Evolutionary conservation across 2,888 invertebrate genomes (phyloP), one percentile per base, ranked within the genome.

Genomic region (Trissolcus japonicus): DNA sequence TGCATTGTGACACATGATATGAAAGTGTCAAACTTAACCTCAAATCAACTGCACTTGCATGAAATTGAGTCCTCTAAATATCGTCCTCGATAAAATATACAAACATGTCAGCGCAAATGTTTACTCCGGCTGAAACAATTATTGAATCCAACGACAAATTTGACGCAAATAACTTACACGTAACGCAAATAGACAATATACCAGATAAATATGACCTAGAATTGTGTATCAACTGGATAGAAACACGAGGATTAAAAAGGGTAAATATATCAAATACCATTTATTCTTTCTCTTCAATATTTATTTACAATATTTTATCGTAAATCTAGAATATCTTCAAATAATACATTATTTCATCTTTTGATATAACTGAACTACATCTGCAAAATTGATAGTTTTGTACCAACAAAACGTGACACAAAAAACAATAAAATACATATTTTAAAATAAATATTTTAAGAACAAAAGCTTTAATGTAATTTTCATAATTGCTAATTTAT

Each of bases 151-250:
- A 14, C 48, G 50, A 56, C 21, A 14, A 50, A 43, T 6, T 40
- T 6, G 21, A 66, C 35, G 11, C 13, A 43, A 60, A 60, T 61
- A 68, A 60, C 14, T 17, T 9, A 19, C 0, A 11, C 25, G 46
- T 46, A 53, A 74, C 74, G 16, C 14, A 67, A 16, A 21, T 61
- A 9, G 57, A 74, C 13, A 50, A 67, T 6, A 48, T 80, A 48
- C 65, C 78, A n/a, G 43, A 53, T 17, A 75, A 79, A 67, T 79
- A 80, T 50, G 74, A 75, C 60, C 57, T 78, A 59, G 60, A 76
- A 17, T 71, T 69, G 41, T 80, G 78, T 72, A 53, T 76, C 48
- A 19, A 62, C 6, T 80, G 78, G 80, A 76, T 80, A n/a, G 60
- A 71, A 61, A 60, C 63, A 41, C 53, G 41, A 51, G 54, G 59